Conservation (phyloP, 2,113 vertebrate species). For the Brachirus orientalis region DNA sequence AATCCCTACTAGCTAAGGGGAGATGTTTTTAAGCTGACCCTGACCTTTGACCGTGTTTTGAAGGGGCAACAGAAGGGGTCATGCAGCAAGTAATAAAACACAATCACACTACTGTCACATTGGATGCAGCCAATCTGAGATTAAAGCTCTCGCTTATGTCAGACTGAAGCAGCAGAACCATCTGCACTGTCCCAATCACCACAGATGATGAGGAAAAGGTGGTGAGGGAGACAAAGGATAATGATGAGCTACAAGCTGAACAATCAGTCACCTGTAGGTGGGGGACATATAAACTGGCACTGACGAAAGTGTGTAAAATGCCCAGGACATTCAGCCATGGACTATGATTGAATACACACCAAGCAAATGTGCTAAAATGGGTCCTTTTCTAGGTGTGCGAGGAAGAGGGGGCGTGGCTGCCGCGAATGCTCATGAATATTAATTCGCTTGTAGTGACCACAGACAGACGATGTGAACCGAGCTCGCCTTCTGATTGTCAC, state of each 20-base stretch:
- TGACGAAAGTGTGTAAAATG: slow-evolving; percentile 36
- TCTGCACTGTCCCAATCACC: slow-evolving; percentile 31
- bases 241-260: slow-evolving; percentile 33
- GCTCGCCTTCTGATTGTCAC: slow-evolving; percentile 24
- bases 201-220: slow-evolving; percentile 21
- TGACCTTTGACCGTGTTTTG: slow-evolving; percentile 37
- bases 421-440: slow-evolving; percentile 54
- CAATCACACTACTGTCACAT: slow-evolving; percentile 3
- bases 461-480: slow-evolving; percentile 13
- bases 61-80: background rate
- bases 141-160: background rate
- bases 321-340: background rate
- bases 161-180: slow-evolving; percentile 36
- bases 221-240: slow-evolving; percentile 2
- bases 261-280: slow-evolving; percentile 51
- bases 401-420: background rate
- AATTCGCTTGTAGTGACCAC: slow-evolving; percentile 28
- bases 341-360: slow-evolving; percentile 33
- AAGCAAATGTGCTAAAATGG: slow-evolving; percentile 9
- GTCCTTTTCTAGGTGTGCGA: slow-evolving; percentile 30
- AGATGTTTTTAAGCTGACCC: slow-evolving; percentile 17
- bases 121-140: background rate
- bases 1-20: background rate
- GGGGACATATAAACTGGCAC: slow-evolving; percentile 8
- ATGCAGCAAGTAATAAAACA: slow-evolving; percentile 7